Conservation (phyloP, 2,113 vertebrate species). For the Amblyopsis rosae region DNA sequence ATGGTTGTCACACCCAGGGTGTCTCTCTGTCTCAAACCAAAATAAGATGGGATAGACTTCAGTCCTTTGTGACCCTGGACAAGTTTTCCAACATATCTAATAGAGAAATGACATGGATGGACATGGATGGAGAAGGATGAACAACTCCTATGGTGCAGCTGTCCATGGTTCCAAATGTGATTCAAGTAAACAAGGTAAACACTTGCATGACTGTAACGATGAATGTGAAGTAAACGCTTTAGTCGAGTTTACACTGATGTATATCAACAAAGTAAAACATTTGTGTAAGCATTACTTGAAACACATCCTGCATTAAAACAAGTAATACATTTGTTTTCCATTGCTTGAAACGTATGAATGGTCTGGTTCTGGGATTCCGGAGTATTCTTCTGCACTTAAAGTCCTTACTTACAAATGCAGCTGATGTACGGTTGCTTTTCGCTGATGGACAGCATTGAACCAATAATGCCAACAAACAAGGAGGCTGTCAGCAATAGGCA, state of each 20-base stretch:
- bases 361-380: conserved; percentile 60
- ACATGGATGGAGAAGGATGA: too few relatives aligned
- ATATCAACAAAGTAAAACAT: too few relatives aligned
- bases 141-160: too few relatives aligned
- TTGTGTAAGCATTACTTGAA: conserved; percentile 7
- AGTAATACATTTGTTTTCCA: conserved; percentile 9
- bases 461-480: conserved; percentile 55
- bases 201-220: too few relatives aligned
- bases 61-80: too few relatives aligned
- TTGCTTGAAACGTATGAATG: conserved; percentile 60
- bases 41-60: too few relatives aligned
- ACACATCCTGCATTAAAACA: conserved; percentile 1
- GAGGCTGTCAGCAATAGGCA: conserved; percentile 64
- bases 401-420: conserved; percentile 48
- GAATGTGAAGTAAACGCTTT: too few relatives aligned
- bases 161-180: too few relatives aligned
- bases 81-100: too few relatives aligned
- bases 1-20: background rate
- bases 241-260: too few relatives aligned
- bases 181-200: too few relatives aligned
- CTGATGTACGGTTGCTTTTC: conserved; percentile 46
- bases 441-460: conserved; percentile 44
- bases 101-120: too few relatives aligned
- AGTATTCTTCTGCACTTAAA: conserved; percentile 33
- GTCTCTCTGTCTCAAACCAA: background rate